Evolutionary conservation across 2,888 invertebrate species (phyloP), one percentile per base, ranked within the genome.

Genomic region (Dusona sp.): DNA sequence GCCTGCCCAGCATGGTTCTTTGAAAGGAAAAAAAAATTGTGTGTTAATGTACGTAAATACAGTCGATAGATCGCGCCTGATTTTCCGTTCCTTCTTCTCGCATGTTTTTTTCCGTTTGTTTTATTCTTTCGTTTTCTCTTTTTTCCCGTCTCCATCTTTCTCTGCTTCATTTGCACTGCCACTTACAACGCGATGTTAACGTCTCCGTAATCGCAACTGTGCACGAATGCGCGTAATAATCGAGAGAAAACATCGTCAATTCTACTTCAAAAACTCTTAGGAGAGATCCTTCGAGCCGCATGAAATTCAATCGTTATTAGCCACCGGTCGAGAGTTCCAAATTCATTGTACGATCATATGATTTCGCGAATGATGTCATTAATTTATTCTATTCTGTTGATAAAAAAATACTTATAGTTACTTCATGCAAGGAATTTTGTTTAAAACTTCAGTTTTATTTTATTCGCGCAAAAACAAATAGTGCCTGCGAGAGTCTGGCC

Each of bases 221-320:
- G 85, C 79, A 83, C 79, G 79, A 72, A 77, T 72, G 83, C 74
- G 79, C 72, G 77, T 77, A 79, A 83, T 86, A 83, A 86, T 83
- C 83, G 79, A 36, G 65, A 75, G 83, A 42, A 73, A 72, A 70
- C 72, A 74, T 83, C 75, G 79, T 48, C 25, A 65, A 82, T 33
- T 74, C 72, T 38, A 36, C 48, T 29, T 42, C 36, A 61, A 22
- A 54, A 79, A 11, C 54, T 57, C 54, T 22, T 42, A 36, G 36
- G 22, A 67, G 51, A 11, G 38, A 57, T 57, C 38, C 38, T 38
- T 42, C 65, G 73, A 72, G 75, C 72, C 79, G 70, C 85, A 72
- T 83, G 83, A 83, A 86, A 83, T 86, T 75, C 79, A 77, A 86
- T 72, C 64, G 72, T 86, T 86, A 86, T 86, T 83, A 83, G 85